phyloP scores from a whole-genome alignment of 2,797 vertebrate species.

The Rallus crepitans region DNA sequence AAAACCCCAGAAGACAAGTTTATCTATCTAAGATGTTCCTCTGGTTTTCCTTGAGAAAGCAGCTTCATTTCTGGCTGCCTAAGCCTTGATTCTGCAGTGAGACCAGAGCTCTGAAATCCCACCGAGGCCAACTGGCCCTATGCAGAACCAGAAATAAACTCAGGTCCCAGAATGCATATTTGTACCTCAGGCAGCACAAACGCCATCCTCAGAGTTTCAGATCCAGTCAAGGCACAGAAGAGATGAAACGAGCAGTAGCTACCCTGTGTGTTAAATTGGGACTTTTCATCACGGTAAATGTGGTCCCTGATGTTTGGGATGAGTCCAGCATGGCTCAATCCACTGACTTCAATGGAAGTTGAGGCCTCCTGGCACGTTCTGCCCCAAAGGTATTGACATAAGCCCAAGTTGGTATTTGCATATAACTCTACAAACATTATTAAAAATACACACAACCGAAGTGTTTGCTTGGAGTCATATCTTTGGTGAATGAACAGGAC shows the following conservation, averaged over 20 bases:
- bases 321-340: background rate
- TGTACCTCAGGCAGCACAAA: background rate
- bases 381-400: background rate
- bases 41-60: background rate
- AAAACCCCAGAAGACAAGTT: background rate
- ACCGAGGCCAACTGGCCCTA: fast-evolving
- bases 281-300: background rate
- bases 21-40: background rate
- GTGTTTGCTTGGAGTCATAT: background rate
- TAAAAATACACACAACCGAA: background rate
- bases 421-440: background rate
- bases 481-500: background rate
- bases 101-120: background rate
- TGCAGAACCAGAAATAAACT: background rate
- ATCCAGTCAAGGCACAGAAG: background rate
- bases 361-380: background rate
- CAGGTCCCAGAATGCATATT: background rate
- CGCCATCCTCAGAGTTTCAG: background rate
- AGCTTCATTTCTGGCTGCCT: background rate
- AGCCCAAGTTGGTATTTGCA: background rate
- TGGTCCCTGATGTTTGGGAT: background rate
- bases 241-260: background rate
- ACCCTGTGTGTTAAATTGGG: background rate
- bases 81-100: background rate
- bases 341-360: background rate